A percentile compares a stretch with the other conserved stretches of the same genome.
These are phyloP conservation scores for Alfaro cultratus DNA, from an alignment of 2,797 vertebrate species.

Conservation along the genomic window DNA sequence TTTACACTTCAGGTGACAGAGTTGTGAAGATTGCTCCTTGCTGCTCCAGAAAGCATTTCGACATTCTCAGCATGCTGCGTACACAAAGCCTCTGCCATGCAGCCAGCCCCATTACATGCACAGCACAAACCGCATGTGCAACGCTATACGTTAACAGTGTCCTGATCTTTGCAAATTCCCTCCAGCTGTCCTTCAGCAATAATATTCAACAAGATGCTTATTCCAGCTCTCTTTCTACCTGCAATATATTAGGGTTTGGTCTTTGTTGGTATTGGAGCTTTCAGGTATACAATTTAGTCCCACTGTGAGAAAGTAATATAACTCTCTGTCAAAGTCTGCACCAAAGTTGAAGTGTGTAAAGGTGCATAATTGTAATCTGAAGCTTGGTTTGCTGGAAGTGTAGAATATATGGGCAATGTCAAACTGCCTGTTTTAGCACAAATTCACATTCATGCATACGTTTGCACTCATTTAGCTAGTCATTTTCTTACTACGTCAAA, in stretches of 20 bases:
- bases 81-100: background rate
- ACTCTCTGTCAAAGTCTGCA: background rate
- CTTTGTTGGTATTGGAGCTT: background rate
- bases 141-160: background rate
- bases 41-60: background rate
- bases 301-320: background rate
- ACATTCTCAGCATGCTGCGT: background rate
- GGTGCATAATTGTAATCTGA: background rate
- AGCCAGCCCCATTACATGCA: background rate
- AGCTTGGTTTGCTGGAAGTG: background rate
- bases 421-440: background rate
- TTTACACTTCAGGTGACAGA: slow-evolving; percentile 10
- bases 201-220: background rate
- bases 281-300: background rate
- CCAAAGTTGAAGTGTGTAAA: background rate
- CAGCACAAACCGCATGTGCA: background rate
- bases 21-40: slow-evolving; percentile 8
- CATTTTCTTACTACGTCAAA: background rate
- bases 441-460: background rate
- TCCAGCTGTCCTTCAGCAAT: background rate
- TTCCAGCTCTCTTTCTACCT: background rate
- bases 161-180: background rate
- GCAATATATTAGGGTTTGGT: background rate
- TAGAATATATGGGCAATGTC: background rate
- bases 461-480: background rate